A percentile compares a stretch with the other conserved stretches of the same genome.
These are phyloP conservation scores for Lithosia quadra DNA, from an alignment of 2,888 invertebrate species.

Conservation along the genomic window DNA sequence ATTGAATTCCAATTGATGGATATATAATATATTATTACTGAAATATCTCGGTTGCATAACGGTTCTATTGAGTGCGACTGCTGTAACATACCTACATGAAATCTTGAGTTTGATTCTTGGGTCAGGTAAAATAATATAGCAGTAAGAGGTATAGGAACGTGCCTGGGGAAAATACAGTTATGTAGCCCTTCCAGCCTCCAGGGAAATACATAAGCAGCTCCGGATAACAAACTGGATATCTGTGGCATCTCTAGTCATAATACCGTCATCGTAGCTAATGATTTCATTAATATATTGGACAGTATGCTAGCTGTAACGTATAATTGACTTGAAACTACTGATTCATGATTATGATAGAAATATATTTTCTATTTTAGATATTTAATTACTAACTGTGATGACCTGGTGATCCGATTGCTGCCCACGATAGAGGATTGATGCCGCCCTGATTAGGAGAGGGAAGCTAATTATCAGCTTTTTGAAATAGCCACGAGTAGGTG, in stretches of 20 bases:
- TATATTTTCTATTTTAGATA: background rate
- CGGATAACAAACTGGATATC: background rate
- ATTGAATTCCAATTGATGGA: too few relatives aligned
- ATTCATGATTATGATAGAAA: background rate
- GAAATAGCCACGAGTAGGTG: too few relatives aligned
- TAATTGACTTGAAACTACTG: background rate
- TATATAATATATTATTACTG: too few relatives aligned
- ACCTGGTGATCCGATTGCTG: background rate
- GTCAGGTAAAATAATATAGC: too few relatives aligned
- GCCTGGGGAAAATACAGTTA: background rate
- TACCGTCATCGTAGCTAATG: constrained; percentile 10
- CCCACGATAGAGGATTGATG: too few relatives aligned
- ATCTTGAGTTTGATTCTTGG: too few relatives aligned
- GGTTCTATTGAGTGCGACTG: too few relatives aligned
- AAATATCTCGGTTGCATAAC: too few relatives aligned
- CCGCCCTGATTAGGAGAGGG: too few relatives aligned
- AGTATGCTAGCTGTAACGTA: background rate
- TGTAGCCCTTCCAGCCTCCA: background rate
- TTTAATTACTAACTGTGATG: background rate
- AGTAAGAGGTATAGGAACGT: too few relatives aligned
- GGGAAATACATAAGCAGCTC: background rate
- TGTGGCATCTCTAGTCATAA: background rate
- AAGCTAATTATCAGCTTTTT: too few relatives aligned
- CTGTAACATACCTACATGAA: too few relatives aligned
- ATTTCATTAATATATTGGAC: background rate